Percentiles rank a stretch among this genome's conserved stretches.
These are phyloP conservation scores for Sylvietta virens DNA, from an alignment of 2,113 vertebrate species.

Conservation along the genomic window DNA sequence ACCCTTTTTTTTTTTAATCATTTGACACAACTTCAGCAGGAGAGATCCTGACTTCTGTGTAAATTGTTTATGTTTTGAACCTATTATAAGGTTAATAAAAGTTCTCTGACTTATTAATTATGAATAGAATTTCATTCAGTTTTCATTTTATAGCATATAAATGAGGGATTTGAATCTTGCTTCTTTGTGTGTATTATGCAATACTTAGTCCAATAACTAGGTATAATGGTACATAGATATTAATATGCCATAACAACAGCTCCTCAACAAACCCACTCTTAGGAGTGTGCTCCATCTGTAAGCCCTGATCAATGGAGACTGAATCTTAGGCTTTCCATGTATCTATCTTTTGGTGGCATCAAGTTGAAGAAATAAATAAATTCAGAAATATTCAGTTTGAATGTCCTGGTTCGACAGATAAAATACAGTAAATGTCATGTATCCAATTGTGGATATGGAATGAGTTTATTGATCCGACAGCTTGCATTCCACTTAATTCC, in stretches of 20 bases:
- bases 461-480: neutral
- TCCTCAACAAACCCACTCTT: neutral
- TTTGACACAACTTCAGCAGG: neutral
- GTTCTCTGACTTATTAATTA: neutral
- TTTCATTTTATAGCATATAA: neutral
- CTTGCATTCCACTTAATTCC: neutral
- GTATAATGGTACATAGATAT: neutral
- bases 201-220: neutral
- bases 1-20: neutral
- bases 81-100: neutral
- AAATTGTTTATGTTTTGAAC: rapidly evolving
- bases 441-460: neutral
- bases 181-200: neutral
- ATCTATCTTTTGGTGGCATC: neutral
- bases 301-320: neutral
- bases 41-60: neutral
- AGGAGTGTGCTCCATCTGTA: neutral
- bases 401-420: neutral
- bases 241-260: neutral
- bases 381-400: neutral
- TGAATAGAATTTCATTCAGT: neutral
- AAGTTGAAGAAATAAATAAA: neutral
- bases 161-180: neutral
- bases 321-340: neutral
- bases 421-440: neutral